Evolutionary conservation across 2,797 vertebrate species (phyloP), one percentile per base, ranked within the genome.

Genomic region (Cossypha polioptera): DNA sequence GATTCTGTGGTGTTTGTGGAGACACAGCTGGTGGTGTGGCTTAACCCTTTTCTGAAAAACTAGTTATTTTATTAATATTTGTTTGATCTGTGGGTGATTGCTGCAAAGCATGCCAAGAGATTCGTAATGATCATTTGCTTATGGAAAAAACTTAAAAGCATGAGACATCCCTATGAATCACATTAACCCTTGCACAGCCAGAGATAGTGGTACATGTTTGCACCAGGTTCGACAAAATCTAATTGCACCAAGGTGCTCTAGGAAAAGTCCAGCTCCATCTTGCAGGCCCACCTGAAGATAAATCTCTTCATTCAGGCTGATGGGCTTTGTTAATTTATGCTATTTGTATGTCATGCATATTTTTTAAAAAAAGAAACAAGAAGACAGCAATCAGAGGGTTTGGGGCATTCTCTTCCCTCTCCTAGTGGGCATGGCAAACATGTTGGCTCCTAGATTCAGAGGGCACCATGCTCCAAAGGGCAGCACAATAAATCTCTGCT

Each of bases 131-230:
- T 43, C 26, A 54, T 63, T 84, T 79, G 20, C 71, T 68, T 48
- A 19, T 24, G 38, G 18, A 58, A 58, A 85, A 73, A 67, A 22
- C 7, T 42, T 48, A 17, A 36, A 57, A 50, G 35, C 20, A 19
- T 12, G 21, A 54, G 33, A 20, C 16, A 54, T 13, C 7, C 28
- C 29, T 35, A 3, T 2, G 1, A 58, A 47, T 51, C 2, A 2
- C 54, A 36, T 68, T 74, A 57, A 68, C 35, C 20, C 28, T 72
- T 62, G 42, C 0, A 0, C 38, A 80, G 17, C 31, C 80, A 77
- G 29, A 38, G 22, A 16, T 2, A 3, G 42, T n/a, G 12, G 25
- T 66, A 28, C 40, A 13, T 36, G 18, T 2, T 36, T 2, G 2
- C 8, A 33, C 36, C 31, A 57, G 51, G 38, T 86, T 76, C 55